Evolutionary conservation across 2,888 invertebrate genomes (phyloP).

Genomic region (Eupithecia tripunctaria): DNA sequence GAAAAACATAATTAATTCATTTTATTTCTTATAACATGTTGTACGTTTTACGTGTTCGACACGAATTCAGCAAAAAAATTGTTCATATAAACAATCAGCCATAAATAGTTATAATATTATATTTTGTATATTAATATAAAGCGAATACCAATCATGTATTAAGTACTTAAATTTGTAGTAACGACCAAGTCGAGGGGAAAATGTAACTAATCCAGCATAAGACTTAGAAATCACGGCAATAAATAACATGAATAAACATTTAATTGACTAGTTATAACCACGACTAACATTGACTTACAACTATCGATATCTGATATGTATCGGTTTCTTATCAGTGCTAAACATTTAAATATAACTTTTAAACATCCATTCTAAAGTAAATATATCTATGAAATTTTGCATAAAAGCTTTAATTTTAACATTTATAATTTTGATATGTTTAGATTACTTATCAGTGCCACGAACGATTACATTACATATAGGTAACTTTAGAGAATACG

Average conservation of each 20-base stretch:
- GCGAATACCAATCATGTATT: conserved; percentile 22
- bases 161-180: conserved; percentile 13
- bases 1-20: conserved; percentile 7
- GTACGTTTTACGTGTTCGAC: conserved; percentile 37
- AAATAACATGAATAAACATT: conserved; percentile 21
- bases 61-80: conserved; percentile 25
- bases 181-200: conserved; percentile 41
- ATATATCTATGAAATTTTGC: not conserved
- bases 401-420: conserved; percentile 6
- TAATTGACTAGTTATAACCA: conserved; percentile 34
- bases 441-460: conserved; percentile 22
- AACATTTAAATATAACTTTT: not conserved
- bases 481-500: conserved; percentile 4
- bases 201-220: conserved; percentile 51
- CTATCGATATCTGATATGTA: conserved; percentile 7
- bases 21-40: conserved; percentile 9
- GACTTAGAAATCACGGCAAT: conserved; percentile 54
- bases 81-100: not conserved
- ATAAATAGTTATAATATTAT: not conserved
- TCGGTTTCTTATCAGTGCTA: conserved; percentile 20
- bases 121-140: conserved; percentile 3
- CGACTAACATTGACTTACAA: conserved; percentile 11
- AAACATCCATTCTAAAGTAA: conserved; percentile 2
- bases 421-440: conserved; percentile 32
- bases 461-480: not conserved